Evolutionary conservation across 2,113 vertebrate species (phyloP).

Genomic region (Ammodytes marinus): DNA sequence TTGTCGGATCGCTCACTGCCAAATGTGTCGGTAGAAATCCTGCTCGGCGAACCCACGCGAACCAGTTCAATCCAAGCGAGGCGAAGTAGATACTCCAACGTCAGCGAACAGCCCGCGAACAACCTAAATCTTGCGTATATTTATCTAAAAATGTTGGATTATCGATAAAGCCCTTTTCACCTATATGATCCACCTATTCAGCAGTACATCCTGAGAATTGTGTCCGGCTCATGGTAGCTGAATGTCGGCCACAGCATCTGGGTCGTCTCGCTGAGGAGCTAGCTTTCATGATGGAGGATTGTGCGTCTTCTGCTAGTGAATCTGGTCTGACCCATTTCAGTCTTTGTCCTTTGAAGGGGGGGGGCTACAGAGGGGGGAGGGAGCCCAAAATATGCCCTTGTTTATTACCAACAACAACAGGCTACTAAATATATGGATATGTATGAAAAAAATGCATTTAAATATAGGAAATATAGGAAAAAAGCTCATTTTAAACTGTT

Average conservation of each 20-base stretch:
- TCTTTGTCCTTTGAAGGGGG: conserved; percentile 81
- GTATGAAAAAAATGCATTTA: too few relatives aligned
- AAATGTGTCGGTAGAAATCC: conserved; percentile 27
- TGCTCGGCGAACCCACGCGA: neutral
- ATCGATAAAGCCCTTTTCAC: too few relatives aligned
- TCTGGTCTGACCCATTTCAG: conserved; percentile 82
- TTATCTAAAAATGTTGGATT: neutral
- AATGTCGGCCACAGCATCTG: neutral
- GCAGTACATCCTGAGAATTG: too few relatives aligned
- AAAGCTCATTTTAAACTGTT: neutral
- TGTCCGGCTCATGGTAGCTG: neutral
- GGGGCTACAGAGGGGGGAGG: conserved; percentile 14
- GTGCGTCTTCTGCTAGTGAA: conserved; percentile 42
- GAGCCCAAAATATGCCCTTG: conserved; percentile 19
- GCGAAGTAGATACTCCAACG: neutral
- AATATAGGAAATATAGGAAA: too few relatives aligned
- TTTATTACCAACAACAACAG: neutral
- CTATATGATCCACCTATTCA: too few relatives aligned
- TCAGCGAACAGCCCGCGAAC: neutral
- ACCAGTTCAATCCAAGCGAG: conserved; percentile 24
- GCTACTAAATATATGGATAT: neutral
- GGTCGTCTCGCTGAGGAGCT: conserved; percentile 31
- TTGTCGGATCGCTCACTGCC: neutral
- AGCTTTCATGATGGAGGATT: conserved; percentile 44
- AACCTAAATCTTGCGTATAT: too few relatives aligned